Evolutionary conservation across 1,140 invertebrate genomes (phyloP).

Genomic region (Pissodes strobi): DNA sequence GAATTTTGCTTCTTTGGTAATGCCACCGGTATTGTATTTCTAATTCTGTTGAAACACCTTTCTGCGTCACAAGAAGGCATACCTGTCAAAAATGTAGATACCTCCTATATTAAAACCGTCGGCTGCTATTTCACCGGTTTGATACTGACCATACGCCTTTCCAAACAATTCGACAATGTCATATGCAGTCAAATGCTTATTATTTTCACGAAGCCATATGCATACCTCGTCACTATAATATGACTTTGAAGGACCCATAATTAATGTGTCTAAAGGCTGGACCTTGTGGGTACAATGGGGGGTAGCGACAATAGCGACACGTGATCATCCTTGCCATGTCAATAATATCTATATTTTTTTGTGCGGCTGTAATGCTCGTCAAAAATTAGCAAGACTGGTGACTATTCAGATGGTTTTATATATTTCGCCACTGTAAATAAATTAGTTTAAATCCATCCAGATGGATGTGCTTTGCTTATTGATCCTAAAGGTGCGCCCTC

Average conservation of each 20-base stretch:
- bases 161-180: constrained; percentile 7
- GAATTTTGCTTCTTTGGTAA: too few relatives aligned
- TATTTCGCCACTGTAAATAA: background rate
- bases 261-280: constrained; percentile 51
- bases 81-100: constrained; percentile 1
- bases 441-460: constrained; percentile 8
- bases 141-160: constrained; percentile 8
- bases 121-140: constrained; percentile 23
- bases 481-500: background rate
- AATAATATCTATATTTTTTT: constrained; percentile 43
- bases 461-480: constrained; percentile 10
- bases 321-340: constrained; percentile 44
- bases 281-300: constrained; percentile 51
- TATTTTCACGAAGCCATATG: too few relatives aligned
- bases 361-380: constrained; percentile 1
- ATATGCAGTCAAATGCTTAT: background rate
- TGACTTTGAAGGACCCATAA: constrained; percentile 43
- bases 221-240: constrained; percentile 39
- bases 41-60: background rate
- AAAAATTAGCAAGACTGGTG: background rate
- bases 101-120: constrained; percentile 16
- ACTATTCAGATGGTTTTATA: constrained; percentile 2
- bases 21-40: too few relatives aligned
- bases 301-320: constrained; percentile 48
- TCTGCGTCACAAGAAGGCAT: constrained; percentile 1